Evolutionary conservation across 2,113 vertebrate species (phyloP).

Genomic region (Ranitomeya variabilis): DNA sequence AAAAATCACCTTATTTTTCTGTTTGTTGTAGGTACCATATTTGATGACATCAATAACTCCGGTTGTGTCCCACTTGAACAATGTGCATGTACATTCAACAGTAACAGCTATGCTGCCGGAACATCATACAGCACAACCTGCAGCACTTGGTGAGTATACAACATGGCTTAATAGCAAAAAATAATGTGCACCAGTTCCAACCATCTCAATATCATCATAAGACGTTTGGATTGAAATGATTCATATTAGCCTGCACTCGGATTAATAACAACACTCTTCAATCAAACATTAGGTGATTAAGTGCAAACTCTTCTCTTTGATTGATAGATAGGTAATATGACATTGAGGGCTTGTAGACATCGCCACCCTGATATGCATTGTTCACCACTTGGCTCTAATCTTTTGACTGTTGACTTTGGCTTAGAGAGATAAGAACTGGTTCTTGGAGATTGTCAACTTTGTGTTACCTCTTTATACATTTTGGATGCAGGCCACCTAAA

Average conservation of each 20-base stretch:
- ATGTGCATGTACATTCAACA: slow-evolving; percentile 80
- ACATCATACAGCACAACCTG: slow-evolving; percentile 73
- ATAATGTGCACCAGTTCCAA: background rate
- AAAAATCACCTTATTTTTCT: background rate
- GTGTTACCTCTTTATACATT: slow-evolving; percentile 6
- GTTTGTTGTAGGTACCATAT: slow-evolving; percentile 74
- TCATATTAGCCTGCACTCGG: background rate
- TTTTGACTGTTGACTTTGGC: slow-evolving; percentile 48
- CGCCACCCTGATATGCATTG: slow-evolving; percentile 48
- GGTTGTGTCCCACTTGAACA: slow-evolving; percentile 73
- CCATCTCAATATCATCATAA: background rate
- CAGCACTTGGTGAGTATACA: slow-evolving; percentile 76
- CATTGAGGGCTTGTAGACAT: slow-evolving; percentile 39
- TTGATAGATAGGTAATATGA: slow-evolving; percentile 42
- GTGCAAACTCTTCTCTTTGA: slow-evolving; percentile 37
- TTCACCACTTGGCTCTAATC: slow-evolving; percentile 36
- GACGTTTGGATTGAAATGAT: background rate
- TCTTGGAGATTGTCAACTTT: slow-evolving; percentile 17
- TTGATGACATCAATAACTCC: slow-evolving; percentile 76
- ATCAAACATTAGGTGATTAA: slow-evolving; percentile 42
- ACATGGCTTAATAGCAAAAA: background rate
- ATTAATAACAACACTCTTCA: slow-evolving; percentile 45
- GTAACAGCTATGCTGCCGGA: slow-evolving; percentile 73
- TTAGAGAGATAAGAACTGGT: slow-evolving; percentile 41
- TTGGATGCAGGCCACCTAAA: slow-evolving; percentile 21